Base-by-base conservation (phyloP, 2,888 invertebrate species). In the Frankliniella intonsa region DNA sequence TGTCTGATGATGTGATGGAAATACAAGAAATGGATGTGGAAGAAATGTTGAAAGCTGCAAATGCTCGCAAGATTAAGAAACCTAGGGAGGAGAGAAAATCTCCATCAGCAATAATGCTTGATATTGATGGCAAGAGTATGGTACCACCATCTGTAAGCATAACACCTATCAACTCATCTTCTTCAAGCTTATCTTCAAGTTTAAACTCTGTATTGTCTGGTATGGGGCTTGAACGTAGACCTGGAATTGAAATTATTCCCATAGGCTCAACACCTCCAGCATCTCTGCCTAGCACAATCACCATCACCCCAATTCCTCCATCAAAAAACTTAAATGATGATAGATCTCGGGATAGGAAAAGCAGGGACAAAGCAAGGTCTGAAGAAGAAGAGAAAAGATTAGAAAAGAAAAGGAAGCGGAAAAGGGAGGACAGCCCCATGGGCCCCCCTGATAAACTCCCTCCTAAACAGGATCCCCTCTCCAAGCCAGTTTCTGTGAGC, bases 241-340 rank as follows among this genome's bases (percentile, higher is more conserved):
- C 94, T 0, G 94, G 94, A 3, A 95, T 96, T 84, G 96, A 97
- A 88, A 95, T 96, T 81, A 95, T 96, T 85, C 95, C 96, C 0
- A 91, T 95, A 83, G 90, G 92, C 3, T 90, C 93, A 19, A 88
- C 92, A 12, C 88, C 92, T 0, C 91, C 92, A 9, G 90, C 93
- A 11, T 90, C 91, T 9, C 87, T 94, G 50, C 93, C 95, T 14
- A 94, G 94, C 86, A 95, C 95, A 0, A 95, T 96, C 83, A 96
- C 96, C 0, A 96, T 96, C 82, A 96, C 96, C 0, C 94, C 96
- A 5, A 95, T 96, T 76, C 86, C 89, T 76, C 86, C 89, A 49
- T 83, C 84, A 49, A 85, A 84, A 79, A 83, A 84, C 62, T 88
- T 85, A 89, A 89, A 82, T 62, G 84, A 85, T 80, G 85, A 85